These are phyloP conservation scores for Brachionus asplanchnoidis DNA, from an alignment of 1,140 invertebrate genomes.

Conservation along the genomic window DNA sequence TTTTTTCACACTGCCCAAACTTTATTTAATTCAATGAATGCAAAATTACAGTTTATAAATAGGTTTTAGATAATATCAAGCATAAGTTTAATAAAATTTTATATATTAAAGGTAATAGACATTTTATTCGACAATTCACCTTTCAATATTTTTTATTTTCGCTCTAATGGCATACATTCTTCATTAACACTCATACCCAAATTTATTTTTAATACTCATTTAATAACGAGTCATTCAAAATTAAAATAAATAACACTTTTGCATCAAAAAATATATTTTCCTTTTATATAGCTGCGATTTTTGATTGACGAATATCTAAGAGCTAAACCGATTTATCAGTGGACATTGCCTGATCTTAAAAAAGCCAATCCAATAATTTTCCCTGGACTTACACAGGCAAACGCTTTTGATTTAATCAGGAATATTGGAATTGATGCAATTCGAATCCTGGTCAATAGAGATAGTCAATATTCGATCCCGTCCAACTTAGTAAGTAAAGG, in stretches of 20 bases:
- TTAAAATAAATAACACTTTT: too few species aligned
- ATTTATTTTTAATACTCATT: too few species aligned
- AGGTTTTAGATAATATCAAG: too few species aligned
- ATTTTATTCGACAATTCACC: too few species aligned
- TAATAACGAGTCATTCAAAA: too few species aligned
- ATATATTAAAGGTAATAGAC: too few species aligned
- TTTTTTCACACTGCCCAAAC: too few species aligned
- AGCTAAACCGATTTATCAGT: not conserved
- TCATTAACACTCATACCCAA: too few species aligned
- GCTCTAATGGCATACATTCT: not conserved
- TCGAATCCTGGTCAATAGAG: not conserved
- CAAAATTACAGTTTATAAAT: too few species aligned
- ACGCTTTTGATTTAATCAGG: not conserved
- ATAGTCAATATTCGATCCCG: not conserved
- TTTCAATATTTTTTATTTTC: too few species aligned
- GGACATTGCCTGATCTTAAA: not conserved
- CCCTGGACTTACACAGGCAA: not conserved
- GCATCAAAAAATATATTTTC: not conserved
- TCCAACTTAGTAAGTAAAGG: not conserved
- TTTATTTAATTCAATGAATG: too few species aligned
- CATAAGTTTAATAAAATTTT: too few species aligned
- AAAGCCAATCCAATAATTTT: not conserved
- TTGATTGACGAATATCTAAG: not conserved
- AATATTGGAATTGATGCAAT: constrained; percentile 4
- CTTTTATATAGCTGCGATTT: not conserved